Conservation (phyloP, 2,888 invertebrate species). For the Pimpla rufipes region DNA sequence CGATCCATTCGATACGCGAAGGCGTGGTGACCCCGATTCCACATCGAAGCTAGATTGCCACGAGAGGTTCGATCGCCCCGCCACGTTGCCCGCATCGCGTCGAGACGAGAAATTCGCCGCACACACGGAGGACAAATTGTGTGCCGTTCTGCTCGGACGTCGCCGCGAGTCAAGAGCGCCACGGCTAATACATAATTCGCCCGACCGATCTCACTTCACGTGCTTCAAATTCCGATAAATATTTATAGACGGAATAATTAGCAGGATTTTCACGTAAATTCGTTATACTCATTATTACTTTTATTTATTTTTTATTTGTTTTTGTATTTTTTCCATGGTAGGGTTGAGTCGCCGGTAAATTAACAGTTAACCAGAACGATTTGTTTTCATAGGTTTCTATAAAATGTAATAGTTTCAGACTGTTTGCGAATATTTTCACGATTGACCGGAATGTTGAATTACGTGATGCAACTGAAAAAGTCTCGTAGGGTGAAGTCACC, state of each 20-base stretch:
- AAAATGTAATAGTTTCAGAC: too few species aligned
- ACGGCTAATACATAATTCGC: background rate
- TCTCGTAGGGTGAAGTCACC: too few species aligned
- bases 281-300: too few species aligned
- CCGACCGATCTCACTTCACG: background rate
- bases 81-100: background rate
- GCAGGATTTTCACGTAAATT: background rate
- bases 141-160: background rate
- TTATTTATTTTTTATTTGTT: too few species aligned
- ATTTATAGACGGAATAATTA: background rate
- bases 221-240: background rate
- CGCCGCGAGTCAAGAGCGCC: background rate
- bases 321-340: too few species aligned
- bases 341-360: too few species aligned
- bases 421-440: too few species aligned
- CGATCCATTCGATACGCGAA: slow-evolving; percentile 72
- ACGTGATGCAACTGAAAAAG: too few species aligned
- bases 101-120: slow-evolving; percentile 28
- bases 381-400: too few species aligned
- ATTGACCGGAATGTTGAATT: too few species aligned
- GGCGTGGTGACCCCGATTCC: slow-evolving; percentile 69
- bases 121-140: background rate
- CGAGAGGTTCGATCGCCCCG: slow-evolving; percentile 62
- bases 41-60: slow-evolving; percentile 60
- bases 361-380: too few species aligned